Evolutionary conservation across 2,888 invertebrate species (phyloP).

Genomic region (Pegoplata infirma): DNA sequence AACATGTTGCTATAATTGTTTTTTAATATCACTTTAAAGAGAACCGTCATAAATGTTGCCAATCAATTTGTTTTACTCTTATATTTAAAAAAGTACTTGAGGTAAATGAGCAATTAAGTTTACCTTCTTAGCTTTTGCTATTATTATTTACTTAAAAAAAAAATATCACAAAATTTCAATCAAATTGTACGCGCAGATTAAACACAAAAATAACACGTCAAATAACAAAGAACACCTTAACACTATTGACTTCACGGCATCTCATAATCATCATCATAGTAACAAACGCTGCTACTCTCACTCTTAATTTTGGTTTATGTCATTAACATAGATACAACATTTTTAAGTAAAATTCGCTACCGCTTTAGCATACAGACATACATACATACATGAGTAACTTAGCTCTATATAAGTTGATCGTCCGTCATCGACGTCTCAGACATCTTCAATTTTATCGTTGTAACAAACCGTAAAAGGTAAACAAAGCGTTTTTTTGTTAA

Average conservation of each 20-base stretch:
- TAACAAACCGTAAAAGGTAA: background rate
- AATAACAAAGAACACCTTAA: constrained; percentile 25
- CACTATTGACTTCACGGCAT: constrained; percentile 15
- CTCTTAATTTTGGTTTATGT: background rate
- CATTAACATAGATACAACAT: constrained; percentile 25
- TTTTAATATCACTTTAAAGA: too few relatives aligned
- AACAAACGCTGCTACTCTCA: background rate
- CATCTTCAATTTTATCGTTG: background rate
- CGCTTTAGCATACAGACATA: too few relatives aligned
- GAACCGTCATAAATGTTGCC: too few relatives aligned
- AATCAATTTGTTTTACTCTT: too few relatives aligned
- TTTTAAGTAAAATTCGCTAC: background rate
- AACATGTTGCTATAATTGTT: too few relatives aligned
- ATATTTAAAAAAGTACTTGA: too few relatives aligned
- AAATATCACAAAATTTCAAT: background rate
- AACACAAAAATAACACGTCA: constrained; percentile 10
- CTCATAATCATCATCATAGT: background rate
- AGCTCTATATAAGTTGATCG: background rate
- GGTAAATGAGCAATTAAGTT: too few relatives aligned
- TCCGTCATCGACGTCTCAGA: too few relatives aligned
- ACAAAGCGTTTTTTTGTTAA: constrained; percentile 25
- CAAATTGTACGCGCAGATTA: background rate
- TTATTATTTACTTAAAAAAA: background rate
- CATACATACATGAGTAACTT: too few relatives aligned
- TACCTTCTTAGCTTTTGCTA: too few relatives aligned